Percentiles rank a stretch among this genome's conserved stretches.
Evolutionary conservation across 2,888 invertebrate species (phyloP).

Genomic region (Fabriciana adippe): DNA sequence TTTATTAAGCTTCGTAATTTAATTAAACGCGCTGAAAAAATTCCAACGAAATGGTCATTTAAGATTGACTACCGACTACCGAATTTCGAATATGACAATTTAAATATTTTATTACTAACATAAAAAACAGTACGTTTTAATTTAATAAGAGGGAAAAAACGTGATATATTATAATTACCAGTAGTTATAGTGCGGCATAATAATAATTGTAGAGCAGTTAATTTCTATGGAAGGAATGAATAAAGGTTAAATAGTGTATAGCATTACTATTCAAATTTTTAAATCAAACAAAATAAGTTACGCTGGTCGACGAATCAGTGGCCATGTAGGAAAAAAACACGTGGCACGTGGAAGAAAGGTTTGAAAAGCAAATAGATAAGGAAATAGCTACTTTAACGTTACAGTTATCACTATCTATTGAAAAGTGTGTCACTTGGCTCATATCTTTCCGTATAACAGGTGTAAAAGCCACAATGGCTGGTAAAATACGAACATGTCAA

Average conservation of each 20-base stretch:
- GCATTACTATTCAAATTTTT: background rate
- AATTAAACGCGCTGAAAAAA: conserved; percentile 12
- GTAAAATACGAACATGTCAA: background rate
- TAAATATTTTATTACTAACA: background rate
- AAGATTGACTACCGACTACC: conserved; percentile 18
- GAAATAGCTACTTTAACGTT: conserved; percentile 40
- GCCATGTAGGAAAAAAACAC: conserved; percentile 17
- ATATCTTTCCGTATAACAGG: conserved; percentile 50
- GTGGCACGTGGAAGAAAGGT: conserved; percentile 29
- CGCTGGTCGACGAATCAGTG: conserved; percentile 23
- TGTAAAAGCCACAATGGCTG: conserved; percentile 41
- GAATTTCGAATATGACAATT: conserved; percentile 2
- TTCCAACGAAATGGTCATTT: conserved; percentile 3
- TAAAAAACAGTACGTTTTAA: background rate
- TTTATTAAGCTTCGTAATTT: background rate
- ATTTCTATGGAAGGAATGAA: background rate
- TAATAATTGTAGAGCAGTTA: background rate
- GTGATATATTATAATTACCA: conserved; percentile 3
- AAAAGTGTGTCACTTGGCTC: conserved; percentile 65
- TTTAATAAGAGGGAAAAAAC: background rate
- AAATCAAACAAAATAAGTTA: background rate
- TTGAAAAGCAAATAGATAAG: conserved; percentile 34
- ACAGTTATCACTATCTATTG: conserved; percentile 53
- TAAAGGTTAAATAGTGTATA: background rate
- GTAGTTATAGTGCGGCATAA: background rate